A percentile compares a stretch with the other conserved stretches of the same genome.
Conservation (phyloP, 2,113 vertebrate genomes). For the Anhinga rufa region DNA sequence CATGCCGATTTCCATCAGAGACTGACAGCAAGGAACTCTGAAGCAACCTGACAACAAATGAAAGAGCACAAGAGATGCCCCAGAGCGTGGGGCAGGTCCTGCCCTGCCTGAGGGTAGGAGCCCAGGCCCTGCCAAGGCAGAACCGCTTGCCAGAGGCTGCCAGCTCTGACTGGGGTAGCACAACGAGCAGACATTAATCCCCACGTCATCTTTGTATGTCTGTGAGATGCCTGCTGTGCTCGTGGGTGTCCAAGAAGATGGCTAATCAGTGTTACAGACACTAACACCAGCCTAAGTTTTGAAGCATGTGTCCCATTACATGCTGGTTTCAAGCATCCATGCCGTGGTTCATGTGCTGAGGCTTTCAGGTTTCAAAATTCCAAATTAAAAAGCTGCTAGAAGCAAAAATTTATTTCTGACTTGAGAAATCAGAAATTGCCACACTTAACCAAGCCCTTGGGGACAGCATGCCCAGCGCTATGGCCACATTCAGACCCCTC, state of each 20-base stretch:
- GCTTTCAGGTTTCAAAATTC: not conserved
- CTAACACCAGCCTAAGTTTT: not conserved
- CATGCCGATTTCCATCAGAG: not conserved
- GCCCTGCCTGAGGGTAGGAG: not conserved
- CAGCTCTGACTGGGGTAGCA: accelerated
- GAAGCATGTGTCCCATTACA: accelerated
- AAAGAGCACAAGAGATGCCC: accelerated
- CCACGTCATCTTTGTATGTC: accelerated
- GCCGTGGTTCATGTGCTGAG: accelerated
- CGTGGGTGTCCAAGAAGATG: accelerated
- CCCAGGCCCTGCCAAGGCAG: not conserved
- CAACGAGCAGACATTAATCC: not conserved
- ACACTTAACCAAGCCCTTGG: not conserved
- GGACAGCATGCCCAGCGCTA: not conserved
- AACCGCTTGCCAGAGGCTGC: not conserved
- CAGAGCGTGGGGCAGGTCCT: accelerated
- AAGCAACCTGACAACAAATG: not conserved
- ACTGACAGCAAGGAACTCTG: not conserved
- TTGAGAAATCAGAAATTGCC: not conserved
- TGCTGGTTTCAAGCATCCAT: accelerated
- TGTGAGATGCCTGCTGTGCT: not conserved
- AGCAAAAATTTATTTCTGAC: not conserved
- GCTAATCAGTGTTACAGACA: too few species aligned
- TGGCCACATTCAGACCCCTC: not conserved
- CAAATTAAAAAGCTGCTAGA: not conserved